Percentiles rank a stretch among this genome's conserved stretches.
These are phyloP conservation scores for Ips typographus DNA, from an alignment of 1,140 invertebrate genomes.

Conservation along the genomic window DNA sequence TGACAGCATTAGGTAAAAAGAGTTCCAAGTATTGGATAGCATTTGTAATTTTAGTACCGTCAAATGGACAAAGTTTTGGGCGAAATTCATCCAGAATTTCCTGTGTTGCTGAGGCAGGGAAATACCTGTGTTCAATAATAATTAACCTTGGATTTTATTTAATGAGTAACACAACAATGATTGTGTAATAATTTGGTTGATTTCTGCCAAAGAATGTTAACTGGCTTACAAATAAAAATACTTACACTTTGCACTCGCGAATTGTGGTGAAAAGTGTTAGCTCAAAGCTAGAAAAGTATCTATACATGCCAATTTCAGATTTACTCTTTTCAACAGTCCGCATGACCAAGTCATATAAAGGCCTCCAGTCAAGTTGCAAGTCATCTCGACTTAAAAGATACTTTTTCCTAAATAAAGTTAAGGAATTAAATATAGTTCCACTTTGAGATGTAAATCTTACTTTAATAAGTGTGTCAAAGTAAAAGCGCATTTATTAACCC, in stretches of 20 bases:
- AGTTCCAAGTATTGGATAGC: constrained; percentile 67
- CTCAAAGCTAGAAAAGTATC: constrained; percentile 58
- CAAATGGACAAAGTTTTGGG: constrained; percentile 74
- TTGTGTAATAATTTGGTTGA: neutral
- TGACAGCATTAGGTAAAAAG: constrained; percentile 75
- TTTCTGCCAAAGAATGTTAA: neutral
- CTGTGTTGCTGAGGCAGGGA: constrained; percentile 71
- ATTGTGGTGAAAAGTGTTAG: constrained; percentile 54
- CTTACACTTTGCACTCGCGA: constrained; percentile 57
- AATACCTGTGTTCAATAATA: constrained; percentile 61
- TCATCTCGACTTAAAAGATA: constrained; percentile 77
- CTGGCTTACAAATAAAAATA: neutral
- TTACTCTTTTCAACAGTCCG: constrained; percentile 46
- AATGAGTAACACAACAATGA: neutral
- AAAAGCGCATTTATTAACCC: constrained; percentile 69
- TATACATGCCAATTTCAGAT: constrained; percentile 63
- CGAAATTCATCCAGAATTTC: constrained; percentile 86
- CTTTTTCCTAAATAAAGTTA: constrained; percentile 62
- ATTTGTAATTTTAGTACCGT: constrained; percentile 58
- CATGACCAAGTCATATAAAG: constrained; percentile 72
- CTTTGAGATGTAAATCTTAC: constrained; percentile 51
- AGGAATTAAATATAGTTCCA: neutral
- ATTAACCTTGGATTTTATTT: neutral
- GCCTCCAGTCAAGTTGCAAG: constrained; percentile 81
- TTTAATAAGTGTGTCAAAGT: constrained; percentile 58